Conservation (phyloP, 2,113 vertebrate genomes). For the Rhineura floridana region DNA sequence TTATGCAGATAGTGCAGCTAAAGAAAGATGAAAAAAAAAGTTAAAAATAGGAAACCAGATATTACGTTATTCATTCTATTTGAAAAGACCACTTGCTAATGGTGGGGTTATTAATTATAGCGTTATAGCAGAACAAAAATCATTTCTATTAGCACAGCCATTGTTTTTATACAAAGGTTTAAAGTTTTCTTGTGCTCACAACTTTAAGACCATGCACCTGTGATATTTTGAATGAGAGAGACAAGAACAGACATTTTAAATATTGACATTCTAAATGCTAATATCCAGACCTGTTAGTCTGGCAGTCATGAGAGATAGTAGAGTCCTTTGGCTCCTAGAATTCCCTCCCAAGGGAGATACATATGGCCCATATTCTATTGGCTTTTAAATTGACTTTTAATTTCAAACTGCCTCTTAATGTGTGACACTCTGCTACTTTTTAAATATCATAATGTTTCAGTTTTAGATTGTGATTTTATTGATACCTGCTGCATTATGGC, state of each 20-base stretch:
- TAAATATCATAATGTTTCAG: not conserved
- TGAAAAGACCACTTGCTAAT: conserved; percentile 46
- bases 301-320: not conserved
- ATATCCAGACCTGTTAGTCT: not conserved
- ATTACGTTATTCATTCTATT: conserved; percentile 11
- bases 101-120: conserved; percentile 42
- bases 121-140: conserved; percentile 34
- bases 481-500: not conserved
- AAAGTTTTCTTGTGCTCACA: conserved; percentile 26
- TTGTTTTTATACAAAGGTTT: conserved; percentile 24
- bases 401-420: too few species aligned
- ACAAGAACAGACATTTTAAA: not conserved
- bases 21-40: conserved; percentile 44
- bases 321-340: not conserved
- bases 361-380: too few species aligned
- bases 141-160: conserved; percentile 55
- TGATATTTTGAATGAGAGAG: not conserved
- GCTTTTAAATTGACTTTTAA: too few species aligned
- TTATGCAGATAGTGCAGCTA: conserved; percentile 31
- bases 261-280: not conserved
- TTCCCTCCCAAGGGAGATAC: too few species aligned
- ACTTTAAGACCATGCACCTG: conserved; percentile 39
- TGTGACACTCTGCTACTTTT: too few species aligned
- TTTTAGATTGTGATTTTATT: not conserved
- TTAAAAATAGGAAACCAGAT: conserved; percentile 60